A percentile compares a stretch with the other conserved stretches of the same genome.
Conservation (phyloP, 2,888 invertebrate genomes). For the Boloria euphrosyne region DNA sequence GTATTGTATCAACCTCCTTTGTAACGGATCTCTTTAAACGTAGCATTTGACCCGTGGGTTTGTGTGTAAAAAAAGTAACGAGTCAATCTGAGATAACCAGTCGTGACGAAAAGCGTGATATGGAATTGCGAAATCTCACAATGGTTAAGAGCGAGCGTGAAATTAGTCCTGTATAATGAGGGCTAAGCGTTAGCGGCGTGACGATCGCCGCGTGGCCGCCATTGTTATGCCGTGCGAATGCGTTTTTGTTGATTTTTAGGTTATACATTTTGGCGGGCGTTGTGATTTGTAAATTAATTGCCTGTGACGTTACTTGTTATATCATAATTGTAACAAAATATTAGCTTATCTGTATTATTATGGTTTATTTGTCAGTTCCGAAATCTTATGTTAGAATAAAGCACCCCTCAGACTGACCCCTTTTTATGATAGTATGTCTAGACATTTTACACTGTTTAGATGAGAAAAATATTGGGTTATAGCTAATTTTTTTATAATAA, state of each 20-base stretch:
- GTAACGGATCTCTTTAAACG: slow-evolving; percentile 28
- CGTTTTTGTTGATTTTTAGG: slow-evolving; percentile 73
- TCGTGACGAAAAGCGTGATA: slow-evolving; percentile 74
- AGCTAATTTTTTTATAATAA: slow-evolving; percentile 7
- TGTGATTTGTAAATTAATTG: slow-evolving; percentile 65
- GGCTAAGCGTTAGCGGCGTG: slow-evolving; percentile 65
- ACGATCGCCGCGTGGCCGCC: slow-evolving; percentile 70
- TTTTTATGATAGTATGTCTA: slow-evolving; percentile 28
- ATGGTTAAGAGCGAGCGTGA: slow-evolving; percentile 75
- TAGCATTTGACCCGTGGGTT: slow-evolving; percentile 36
- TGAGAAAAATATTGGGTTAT: slow-evolving; percentile 22
- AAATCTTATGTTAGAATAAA: slow-evolving; percentile 21
- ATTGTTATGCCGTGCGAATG: slow-evolving; percentile 67
- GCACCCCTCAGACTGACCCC: slow-evolving; percentile 23
- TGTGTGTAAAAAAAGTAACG: slow-evolving; percentile 55
- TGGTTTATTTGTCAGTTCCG: background rate
- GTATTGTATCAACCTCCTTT: slow-evolving; percentile 28
- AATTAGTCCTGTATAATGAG: slow-evolving; percentile 74
- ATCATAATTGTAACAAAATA: slow-evolving; percentile 19
- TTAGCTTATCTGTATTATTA: slow-evolving; percentile 4
- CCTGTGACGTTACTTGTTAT: slow-evolving; percentile 44
- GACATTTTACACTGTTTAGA: slow-evolving; percentile 25
- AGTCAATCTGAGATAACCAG: slow-evolving; percentile 70
- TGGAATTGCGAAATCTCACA: slow-evolving; percentile 72
- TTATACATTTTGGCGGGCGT: slow-evolving; percentile 52